Evolutionary conservation across 2,113 vertebrate species (phyloP), one percentile per base, ranked within the genome.

Genomic region (Sylvilagus bachmani): DNA sequence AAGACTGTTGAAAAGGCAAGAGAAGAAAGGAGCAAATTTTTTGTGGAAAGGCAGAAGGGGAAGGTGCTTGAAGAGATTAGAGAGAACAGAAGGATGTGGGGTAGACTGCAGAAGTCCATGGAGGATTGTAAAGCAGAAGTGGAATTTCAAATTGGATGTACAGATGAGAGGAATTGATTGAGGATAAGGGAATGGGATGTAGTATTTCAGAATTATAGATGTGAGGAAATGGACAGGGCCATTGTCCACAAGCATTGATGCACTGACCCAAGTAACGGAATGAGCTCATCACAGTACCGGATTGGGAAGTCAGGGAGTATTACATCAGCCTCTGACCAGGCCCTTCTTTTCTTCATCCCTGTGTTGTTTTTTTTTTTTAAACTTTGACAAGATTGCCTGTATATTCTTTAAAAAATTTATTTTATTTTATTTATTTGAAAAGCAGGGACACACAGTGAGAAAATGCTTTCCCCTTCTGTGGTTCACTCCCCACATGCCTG

Each of bases 131-230:
- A 90, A 70, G 94, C 90, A 96, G 92, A 95, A 96, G 83, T 92
- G 96, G 97, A 91, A 96, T 96, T 96, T 81, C 84, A 95, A 95
- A 96, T 95, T 94, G 97, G 75, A 96, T 62, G 29, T 22, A 24
- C 49, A 21, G 29, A 55, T 25, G 66, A 88, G 66, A 89, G 82
- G 82, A 86, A 97, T 97, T 97, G 95, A 97, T 97, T 94, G 96
- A 97, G 86, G 95, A 93, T 62, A 31, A 78, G 36, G 44, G 78
- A 85, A 75, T 83, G 83, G 96, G 95, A 95, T 95, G 92, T 73
- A 94, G 83, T 88, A 80, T 89, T 94, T 97, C 96, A 97, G 89
- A 97, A 89, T 96, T 94, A 80, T 84, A 95, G 82, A 90, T 89
- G 74, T 61, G 70, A 96, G 96, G 97, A 97, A 96, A 95, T 97